Percentiles rank a stretch among this genome's conserved stretches.
Evolutionary conservation across 2,797 vertebrate genomes (phyloP).

Genomic region (Catamblyrhynchus diadema): DNA sequence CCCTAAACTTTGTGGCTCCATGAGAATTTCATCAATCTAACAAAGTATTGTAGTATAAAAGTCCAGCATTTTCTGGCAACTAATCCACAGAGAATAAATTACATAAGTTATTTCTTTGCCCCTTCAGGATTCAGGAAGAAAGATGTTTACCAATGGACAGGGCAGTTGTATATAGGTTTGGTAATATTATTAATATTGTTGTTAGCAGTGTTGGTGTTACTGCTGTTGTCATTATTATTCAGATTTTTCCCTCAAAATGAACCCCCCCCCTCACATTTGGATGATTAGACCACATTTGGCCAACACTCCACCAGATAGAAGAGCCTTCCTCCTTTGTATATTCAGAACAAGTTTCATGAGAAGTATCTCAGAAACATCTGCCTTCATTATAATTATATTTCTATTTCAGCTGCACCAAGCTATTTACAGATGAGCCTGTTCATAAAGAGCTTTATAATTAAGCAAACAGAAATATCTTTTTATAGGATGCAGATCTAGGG

Average conservation of each 20-base stretch:
- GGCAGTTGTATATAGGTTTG: neutral
- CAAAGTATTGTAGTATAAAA: neutral
- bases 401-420: conserved; percentile 85
- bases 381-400: conserved; percentile 86
- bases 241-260: neutral
- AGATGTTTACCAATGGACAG: neutral
- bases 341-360: conserved; percentile 76
- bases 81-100: neutral
- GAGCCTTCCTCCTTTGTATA: conserved; percentile 72
- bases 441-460: conserved; percentile 86
- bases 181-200: neutral
- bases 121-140: neutral
- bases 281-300: conserved; percentile 18
- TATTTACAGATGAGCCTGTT: conserved; percentile 85
- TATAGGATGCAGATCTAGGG: conserved; percentile 83
- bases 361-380: conserved; percentile 84
- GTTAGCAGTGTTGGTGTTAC: neutral
- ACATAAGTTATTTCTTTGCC: neutral
- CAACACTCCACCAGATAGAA: conserved; percentile 23
- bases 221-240: neutral
- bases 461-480: conserved; percentile 87
- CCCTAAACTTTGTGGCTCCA: neutral
- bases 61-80: neutral
- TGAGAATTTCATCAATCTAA: neutral
- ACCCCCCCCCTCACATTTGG: neutral